Conservation (phyloP, 2,888 invertebrate genomes). For the Phortica magna region DNA sequence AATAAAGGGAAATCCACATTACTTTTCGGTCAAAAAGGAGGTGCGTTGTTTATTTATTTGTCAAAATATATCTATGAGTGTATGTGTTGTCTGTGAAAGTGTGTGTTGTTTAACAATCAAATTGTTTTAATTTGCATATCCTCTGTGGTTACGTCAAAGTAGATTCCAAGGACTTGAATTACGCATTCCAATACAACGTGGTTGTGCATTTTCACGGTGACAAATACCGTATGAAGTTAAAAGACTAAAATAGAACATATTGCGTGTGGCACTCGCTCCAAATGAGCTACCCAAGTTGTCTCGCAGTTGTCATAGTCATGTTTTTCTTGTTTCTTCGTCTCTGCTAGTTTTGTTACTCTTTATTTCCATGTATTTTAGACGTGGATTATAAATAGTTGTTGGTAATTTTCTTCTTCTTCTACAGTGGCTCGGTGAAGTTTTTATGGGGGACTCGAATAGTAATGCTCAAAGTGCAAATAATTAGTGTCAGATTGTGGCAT, state of each 20-base stretch:
- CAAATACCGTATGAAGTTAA: conserved; percentile 49
- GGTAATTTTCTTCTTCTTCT: conserved; percentile 48
- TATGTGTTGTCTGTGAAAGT: conserved; percentile 41
- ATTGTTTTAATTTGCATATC: conserved; percentile 54
- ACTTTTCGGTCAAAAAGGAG: conserved; percentile 23
- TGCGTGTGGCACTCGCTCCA: conserved; percentile 61
- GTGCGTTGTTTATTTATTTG: conserved; percentile 51
- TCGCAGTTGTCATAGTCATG: conserved; percentile 53
- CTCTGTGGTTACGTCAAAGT: conserved; percentile 29
- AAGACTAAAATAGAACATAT: conserved; percentile 64
- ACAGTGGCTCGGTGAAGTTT: conserved; percentile 10
- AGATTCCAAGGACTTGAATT: conserved; percentile 41
- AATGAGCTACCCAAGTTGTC: conserved; percentile 44
- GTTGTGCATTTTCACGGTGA: conserved; percentile 50
- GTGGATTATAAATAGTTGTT: conserved; percentile 62
- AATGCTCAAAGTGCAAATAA: conserved; percentile 51
- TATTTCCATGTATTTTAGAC: conserved; percentile 38
- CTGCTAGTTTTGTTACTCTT: conserved; percentile 50
- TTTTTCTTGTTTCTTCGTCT: conserved; percentile 54
- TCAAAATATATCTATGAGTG: conserved; percentile 45
- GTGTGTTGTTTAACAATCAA: conserved; percentile 46
- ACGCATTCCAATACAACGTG: conserved; percentile 14
- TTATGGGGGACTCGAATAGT: neutral
- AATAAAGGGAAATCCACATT: neutral
- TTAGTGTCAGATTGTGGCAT: conserved; percentile 59